phyloP scores from a whole-genome alignment of 2,888 invertebrate species.

The Aproaerema taeniolella region DNA sequence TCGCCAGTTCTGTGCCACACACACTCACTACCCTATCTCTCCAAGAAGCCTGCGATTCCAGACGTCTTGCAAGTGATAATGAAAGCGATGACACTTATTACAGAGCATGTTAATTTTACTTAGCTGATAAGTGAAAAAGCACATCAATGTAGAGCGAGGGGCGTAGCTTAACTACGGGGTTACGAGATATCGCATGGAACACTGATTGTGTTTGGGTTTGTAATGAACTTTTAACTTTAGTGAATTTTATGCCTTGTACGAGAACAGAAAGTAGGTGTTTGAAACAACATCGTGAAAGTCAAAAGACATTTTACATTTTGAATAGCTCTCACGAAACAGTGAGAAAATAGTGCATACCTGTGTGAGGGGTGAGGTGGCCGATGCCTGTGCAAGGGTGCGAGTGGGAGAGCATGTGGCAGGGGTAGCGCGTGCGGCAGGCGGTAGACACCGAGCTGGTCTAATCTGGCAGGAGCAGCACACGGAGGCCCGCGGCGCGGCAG shows the following conservation, averaged over 20 bases:
- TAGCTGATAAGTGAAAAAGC: neutral
- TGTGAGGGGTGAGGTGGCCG: slow-evolving; percentile 38
- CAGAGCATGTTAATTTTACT: neutral
- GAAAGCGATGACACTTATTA: neutral
- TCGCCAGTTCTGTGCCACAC: slow-evolving; percentile 51
- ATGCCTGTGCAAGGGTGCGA: slow-evolving; percentile 64
- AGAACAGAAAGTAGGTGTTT: too few relatives aligned
- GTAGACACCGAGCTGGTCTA: slow-evolving; percentile 83
- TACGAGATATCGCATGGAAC: too few relatives aligned
- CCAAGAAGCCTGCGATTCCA: slow-evolving; percentile 23
- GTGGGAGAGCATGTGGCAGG: slow-evolving; percentile 61
- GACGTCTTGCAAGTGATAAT: slow-evolving; percentile 11
- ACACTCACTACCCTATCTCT: slow-evolving; percentile 39
- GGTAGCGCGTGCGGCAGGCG: slow-evolving; percentile 76
- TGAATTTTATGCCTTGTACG: too few relatives aligned
- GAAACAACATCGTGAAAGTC: too few relatives aligned
- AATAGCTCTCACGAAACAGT: too few relatives aligned
- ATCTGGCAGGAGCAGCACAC: slow-evolving; percentile 72
- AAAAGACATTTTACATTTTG: too few relatives aligned
- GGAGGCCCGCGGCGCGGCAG: slow-evolving; percentile 64
- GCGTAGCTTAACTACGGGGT: slow-evolving; percentile 6
- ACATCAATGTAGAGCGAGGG: too few relatives aligned
- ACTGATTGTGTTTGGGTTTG: too few relatives aligned
- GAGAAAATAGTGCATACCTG: too few relatives aligned
- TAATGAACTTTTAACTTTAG: too few relatives aligned